Evolutionary conservation across 2,888 invertebrate genomes (phyloP), one percentile per base, ranked within the genome.

Genomic region (Ectemnius continuus): DNA sequence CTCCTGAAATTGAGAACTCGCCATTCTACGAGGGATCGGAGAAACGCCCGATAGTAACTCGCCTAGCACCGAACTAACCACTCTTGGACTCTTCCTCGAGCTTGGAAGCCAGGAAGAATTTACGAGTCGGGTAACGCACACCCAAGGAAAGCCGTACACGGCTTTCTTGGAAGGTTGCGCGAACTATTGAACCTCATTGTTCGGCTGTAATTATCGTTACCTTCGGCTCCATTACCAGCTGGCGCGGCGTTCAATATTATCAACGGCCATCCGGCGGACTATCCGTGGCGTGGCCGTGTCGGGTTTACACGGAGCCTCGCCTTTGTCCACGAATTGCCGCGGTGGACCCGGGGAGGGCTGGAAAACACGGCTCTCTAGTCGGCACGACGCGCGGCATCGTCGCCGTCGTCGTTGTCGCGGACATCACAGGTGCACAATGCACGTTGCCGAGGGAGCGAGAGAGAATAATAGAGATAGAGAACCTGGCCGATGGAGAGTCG

Each of bases 401-500:
- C 68, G 63, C 14, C 26, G 70, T 61, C 61, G 75, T 23, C 23
- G 23, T 23, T 76, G 82, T 82, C 78, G 72, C 80, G 75, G 71
- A 75, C 78, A 68, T 80, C 84, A 83, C 87, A 86, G 86, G 87
- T 86, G 88, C 81, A 85, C 85, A 84, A 86, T 84, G 82, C 81
- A 71, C 78, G 79, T 70, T 36, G 6, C 11, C 36, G 1, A 11
- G 1, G 36, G 36, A 36, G 36, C 4, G 36, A 52, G 52, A 11
- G 52, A 52, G 52, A 52, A 47, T 2, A n/a, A 47, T n/a, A 47
- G 47, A 47, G 70, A 69, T 72, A 81, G 73, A 78, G 23, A 23
- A 23, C 23, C 23, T 23, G 8, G 36, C 8, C 36, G 36, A 36
- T 36, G 36, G 36, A 36, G 36, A 36, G 36, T 36, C 8, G 71